These are phyloP conservation scores for Quadriops clusia DNA, from an alignment of 2,888 invertebrate genomes.

Conservation along the genomic window DNA sequence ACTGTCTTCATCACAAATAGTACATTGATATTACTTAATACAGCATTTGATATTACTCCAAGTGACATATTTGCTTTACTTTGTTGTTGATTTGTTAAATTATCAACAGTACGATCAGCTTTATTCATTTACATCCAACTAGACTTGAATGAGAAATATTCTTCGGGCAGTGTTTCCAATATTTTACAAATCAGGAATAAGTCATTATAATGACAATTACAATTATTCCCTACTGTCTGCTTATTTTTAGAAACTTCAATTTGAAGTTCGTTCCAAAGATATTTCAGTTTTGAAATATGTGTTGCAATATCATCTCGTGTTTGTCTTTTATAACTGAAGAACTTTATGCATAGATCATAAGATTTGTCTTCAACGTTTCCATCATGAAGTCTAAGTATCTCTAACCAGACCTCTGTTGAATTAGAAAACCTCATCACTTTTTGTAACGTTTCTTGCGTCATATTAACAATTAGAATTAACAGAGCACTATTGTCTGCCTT, in stretches of 20 bases:
- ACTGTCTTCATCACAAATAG: no score
- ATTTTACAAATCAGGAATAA: no score
- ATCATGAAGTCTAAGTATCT: conserved; percentile 2
- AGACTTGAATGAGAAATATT: no score
- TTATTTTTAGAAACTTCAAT: conserved; percentile 1
- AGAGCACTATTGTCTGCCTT: neutral
- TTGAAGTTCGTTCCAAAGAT: neutral
- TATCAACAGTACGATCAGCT: no score
- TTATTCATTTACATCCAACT: no score
- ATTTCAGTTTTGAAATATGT: conserved; percentile 1
- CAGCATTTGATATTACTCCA: no score
- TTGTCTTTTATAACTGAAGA: conserved; percentile 1
- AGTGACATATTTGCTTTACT: no score
- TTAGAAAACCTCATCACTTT: neutral
- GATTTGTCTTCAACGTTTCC: neutral
- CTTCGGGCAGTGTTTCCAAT: no score
- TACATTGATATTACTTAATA: no score
- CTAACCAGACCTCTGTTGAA: conserved; percentile 1
- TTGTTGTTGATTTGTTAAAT: no score
- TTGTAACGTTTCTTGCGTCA: neutral
- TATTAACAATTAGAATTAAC: neutral
- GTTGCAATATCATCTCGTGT: neutral
- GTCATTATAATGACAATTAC: no score
- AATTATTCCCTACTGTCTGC: neutral
- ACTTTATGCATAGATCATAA: conserved; percentile 1